Percentiles rank a stretch among this genome's conserved stretches.
These are phyloP conservation scores for Callinectes sapidus DNA, from an alignment of 2,888 invertebrate genomes.

Conservation along the genomic window DNA sequence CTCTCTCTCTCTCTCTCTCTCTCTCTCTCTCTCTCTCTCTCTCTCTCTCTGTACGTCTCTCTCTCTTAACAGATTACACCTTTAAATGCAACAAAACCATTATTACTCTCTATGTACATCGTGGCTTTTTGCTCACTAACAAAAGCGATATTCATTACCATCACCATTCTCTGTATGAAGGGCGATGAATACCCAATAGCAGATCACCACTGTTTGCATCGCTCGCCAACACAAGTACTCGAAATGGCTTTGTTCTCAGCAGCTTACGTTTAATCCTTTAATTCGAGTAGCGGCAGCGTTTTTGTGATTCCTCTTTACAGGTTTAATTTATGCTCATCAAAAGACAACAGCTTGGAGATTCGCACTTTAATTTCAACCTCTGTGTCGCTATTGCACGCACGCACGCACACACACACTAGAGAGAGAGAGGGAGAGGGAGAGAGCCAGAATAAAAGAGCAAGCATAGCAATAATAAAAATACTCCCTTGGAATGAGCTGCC, in stretches of 20 bases:
- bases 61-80: too few species aligned
- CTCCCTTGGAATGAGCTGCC: constrained; percentile 1
- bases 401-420: constrained; percentile 15
- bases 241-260: background rate
- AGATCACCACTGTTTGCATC: background rate
- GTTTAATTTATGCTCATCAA: background rate
- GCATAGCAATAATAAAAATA: background rate
- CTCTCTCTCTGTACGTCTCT: too few species aligned
- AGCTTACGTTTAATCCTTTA: background rate
- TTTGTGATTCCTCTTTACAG: background rate
- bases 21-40: too few species aligned
- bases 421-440: too few species aligned
- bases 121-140: background rate
- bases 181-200: background rate
- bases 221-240: background rate
- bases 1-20: too few species aligned
- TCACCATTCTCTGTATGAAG: background rate
- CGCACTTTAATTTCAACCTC: background rate
- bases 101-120: too few species aligned
- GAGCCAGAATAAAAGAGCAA: background rate
- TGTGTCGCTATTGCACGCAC: background rate
- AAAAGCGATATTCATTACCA: background rate
- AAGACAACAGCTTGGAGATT: background rate
- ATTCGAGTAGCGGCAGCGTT: background rate
- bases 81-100: too few species aligned